These are phyloP conservation scores for Amiota mariae DNA, from an alignment of 2,888 invertebrate genomes.

Conservation along the genomic window DNA sequence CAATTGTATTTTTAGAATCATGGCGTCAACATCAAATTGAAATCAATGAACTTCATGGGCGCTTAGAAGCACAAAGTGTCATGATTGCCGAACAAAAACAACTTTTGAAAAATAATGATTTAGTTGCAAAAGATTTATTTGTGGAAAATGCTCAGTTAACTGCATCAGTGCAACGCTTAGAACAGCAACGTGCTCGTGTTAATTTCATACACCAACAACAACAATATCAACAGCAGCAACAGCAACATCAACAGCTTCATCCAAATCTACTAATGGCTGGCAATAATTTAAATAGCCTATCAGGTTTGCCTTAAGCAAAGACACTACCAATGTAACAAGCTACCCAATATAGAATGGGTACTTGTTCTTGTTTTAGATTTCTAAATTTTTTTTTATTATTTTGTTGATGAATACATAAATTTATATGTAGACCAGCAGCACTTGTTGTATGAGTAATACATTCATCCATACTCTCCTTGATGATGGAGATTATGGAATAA, in stretches of 20 bases:
- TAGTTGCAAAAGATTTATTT: constrained; percentile 87
- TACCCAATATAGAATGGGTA: constrained; percentile 12
- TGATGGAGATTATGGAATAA: background rate
- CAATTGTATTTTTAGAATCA: constrained; percentile 60
- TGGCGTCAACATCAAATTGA: constrained; percentile 74
- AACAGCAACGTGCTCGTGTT: constrained; percentile 71
- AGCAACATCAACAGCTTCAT: constrained; percentile 41
- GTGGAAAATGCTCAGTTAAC: constrained; percentile 88
- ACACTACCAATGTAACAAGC: constrained; percentile 19
- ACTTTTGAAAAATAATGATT: constrained; percentile 82
- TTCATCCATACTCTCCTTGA: background rate
- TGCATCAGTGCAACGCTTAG: constrained; percentile 75
- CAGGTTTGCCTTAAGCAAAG: constrained; percentile 55
- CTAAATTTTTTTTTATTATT: too few species aligned
- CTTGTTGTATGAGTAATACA: background rate
- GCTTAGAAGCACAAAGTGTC: constrained; percentile 74
- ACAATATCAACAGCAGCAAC: constrained; percentile 48
- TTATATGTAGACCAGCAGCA: constrained; percentile 15
- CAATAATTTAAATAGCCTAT: constrained; percentile 41
- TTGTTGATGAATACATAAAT: constrained; percentile 16
- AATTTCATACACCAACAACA: constrained; percentile 72
- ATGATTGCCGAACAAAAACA: constrained; percentile 77
- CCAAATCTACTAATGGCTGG: constrained; percentile 50
- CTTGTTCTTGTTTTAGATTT: background rate
- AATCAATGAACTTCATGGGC: constrained; percentile 74